phyloP scores from a whole-genome alignment of 2,888 invertebrate species.

The Microdon myrmicae region DNA sequence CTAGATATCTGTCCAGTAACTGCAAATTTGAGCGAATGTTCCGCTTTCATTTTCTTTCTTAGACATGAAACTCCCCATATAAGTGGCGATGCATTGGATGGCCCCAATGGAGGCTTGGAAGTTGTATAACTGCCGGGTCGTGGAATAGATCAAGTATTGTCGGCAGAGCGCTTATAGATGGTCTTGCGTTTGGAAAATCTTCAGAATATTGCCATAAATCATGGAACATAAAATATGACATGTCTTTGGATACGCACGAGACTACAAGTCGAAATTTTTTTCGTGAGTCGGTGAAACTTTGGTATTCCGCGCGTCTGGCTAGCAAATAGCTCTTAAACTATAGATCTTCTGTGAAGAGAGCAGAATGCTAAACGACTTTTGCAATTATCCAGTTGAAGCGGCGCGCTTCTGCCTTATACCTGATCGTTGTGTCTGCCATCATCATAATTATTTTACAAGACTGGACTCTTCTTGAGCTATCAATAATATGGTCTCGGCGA shows the following conservation, averaged over 20 bases:
- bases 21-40: too few species aligned
- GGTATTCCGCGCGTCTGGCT: constrained; percentile 41
- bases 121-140: too few species aligned
- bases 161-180: too few species aligned
- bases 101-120: too few species aligned
- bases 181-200: constrained; percentile 35
- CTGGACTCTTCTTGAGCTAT: constrained; percentile 52
- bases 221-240: constrained; percentile 50
- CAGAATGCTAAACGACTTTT: constrained; percentile 51
- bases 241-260: constrained; percentile 47
- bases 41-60: too few species aligned
- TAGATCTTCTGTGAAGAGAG: constrained; percentile 18
- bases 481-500: constrained; percentile 41
- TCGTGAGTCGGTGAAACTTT: constrained; percentile 28
- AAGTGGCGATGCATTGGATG: too few species aligned
- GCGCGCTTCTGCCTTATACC: too few species aligned
- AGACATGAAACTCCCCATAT: too few species aligned
- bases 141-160: too few species aligned
- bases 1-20: too few species aligned
- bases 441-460: constrained; percentile 53
- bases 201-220: constrained; percentile 47
- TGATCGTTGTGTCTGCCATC: too few species aligned
- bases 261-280: constrained; percentile 13
- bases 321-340: constrained; percentile 15
- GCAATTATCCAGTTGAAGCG: constrained; percentile 49